Evolutionary conservation across 2,113 vertebrate species (phyloP).

Genomic region (Ceyx margarethae): DNA sequence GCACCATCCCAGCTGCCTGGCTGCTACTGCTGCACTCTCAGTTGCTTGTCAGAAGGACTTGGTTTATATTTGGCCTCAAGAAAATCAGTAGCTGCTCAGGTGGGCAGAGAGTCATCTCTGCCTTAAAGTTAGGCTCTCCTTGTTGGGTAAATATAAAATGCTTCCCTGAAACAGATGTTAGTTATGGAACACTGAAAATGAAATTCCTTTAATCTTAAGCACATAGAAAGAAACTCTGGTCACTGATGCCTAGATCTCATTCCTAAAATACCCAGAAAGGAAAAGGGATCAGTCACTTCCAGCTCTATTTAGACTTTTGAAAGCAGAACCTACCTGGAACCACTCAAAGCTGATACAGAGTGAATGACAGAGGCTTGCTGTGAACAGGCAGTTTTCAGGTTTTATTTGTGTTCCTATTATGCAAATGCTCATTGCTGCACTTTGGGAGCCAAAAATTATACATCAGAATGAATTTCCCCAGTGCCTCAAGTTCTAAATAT

Average conservation of each 20-base stretch:
- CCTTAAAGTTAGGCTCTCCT: not conserved
- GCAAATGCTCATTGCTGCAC: not conserved
- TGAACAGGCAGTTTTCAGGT: not conserved
- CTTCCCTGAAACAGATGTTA: not conserved
- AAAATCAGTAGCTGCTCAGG: not conserved
- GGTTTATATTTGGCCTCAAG: not conserved
- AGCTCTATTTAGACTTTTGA: not conserved
- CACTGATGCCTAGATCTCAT: not conserved
- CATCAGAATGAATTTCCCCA: not conserved
- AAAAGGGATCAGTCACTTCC: not conserved
- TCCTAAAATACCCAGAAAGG: not conserved
- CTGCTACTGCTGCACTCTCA: not conserved
- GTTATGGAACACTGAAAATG: not conserved
- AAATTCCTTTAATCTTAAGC: not conserved
- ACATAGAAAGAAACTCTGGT: not conserved
- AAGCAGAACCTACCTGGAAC: not conserved
- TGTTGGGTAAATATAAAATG: not conserved
- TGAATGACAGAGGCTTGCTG: not conserved
- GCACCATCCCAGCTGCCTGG: not conserved
- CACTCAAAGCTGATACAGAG: not conserved
- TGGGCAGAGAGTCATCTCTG: not conserved
- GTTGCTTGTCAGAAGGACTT: not conserved
- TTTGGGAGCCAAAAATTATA: not conserved
- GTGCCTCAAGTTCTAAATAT: not conserved
- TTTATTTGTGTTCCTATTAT: not conserved